These are phyloP conservation scores for Enteromius mattozi DNA, from an alignment of 2,797 vertebrate genomes.

Conservation along the genomic window DNA sequence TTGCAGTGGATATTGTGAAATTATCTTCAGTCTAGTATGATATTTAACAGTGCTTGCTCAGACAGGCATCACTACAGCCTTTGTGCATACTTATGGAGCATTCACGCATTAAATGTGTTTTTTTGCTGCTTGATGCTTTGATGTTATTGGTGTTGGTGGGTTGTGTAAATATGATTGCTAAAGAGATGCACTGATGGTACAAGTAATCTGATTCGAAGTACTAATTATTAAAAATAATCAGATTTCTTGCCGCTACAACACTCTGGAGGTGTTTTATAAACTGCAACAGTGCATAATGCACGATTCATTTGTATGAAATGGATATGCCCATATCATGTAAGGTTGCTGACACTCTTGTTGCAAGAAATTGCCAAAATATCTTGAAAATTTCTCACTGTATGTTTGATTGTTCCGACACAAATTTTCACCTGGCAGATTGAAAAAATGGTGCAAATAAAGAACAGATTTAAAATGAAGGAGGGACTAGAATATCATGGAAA, in stretches of 20 bases:
- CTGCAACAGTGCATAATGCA: not conserved
- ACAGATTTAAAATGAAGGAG: not conserved
- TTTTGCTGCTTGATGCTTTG: not conserved
- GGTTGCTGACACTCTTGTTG: not conserved
- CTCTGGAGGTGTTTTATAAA: not conserved
- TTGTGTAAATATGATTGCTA: not conserved
- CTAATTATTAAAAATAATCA: not conserved
- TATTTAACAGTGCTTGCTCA: not conserved
- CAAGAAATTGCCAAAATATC: not conserved
- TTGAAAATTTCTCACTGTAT: not conserved
- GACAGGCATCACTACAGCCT: not conserved
- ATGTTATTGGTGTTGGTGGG: not conserved
- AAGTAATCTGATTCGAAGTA: not conserved
- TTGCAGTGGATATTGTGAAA: constrained; percentile 7
- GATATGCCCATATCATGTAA: not conserved
- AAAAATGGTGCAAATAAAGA: not conserved
- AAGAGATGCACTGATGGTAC: not conserved
- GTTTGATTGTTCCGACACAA: not conserved
- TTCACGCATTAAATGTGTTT: not conserved
- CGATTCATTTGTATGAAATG: not conserved
- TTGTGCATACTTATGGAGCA: not conserved
- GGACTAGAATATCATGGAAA: not conserved
- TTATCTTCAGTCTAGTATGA: not conserved
- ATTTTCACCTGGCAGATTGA: not conserved
- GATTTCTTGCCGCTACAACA: not conserved